Evolutionary conservation across 2,888 invertebrate genomes (phyloP), one percentile per base, ranked within the genome.

Genomic region (Endotricha flammealis): DNA sequence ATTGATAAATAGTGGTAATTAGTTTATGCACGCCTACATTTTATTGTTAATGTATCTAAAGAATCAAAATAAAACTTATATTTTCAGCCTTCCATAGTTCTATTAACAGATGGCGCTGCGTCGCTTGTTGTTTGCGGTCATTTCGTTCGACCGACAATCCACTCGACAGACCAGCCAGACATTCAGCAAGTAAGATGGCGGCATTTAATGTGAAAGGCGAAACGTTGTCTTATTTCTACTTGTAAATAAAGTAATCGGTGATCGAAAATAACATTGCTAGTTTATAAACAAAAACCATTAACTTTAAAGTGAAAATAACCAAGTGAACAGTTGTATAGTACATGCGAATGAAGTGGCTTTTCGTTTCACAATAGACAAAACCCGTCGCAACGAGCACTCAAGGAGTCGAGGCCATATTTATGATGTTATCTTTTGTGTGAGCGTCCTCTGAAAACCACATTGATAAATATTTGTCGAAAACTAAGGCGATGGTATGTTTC

Each of bases 121-220:
- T 73, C 70, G 87, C 89, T 90, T 90, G 89, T 90, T 47, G 49
- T 90, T 88, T 85, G 80, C 78, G 81, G 81, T 80, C 77, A 76
- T 81, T 85, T 80, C 76, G 73, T 64, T 65, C 70, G 67, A 63
- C 62, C 61, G 69, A 65, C 64, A 61, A 68, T 80, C 72, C 29
- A 33, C 25, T 25, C 16, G 24, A 73, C 16, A 16, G 16, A 16
- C 6, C 20, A 20, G 6, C n/a, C 6, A 7, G 6, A 8, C 20
- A n/a, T 78, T 77, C 77, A 79, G 80, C 82, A 85, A 82, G 85
- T 89, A 89, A 89, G 88, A 90, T 91, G 90, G 91, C 90, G 89
- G 88, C 87, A 77, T 80, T 81, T 88, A 88, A 89, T 90, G 90
- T 90, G 89, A 88, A 89, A 89, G 88, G 88, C 83, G 85, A 88